Evolutionary conservation across 1,140 invertebrate genomes (phyloP).

Genomic region (Linepithema humile): DNA sequence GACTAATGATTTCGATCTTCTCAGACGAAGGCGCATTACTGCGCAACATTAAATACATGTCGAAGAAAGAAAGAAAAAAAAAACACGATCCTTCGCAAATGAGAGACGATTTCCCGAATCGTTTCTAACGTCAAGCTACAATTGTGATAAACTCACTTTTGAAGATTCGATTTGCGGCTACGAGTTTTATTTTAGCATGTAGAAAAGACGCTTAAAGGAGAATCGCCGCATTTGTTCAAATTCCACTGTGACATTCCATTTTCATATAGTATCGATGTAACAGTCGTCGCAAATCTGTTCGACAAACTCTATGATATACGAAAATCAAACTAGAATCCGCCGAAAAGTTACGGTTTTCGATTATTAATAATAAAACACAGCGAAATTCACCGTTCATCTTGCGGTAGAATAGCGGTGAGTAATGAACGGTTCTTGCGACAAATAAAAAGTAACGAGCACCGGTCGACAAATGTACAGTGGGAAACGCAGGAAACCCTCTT

Average conservation of each 20-base stretch:
- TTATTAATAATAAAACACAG: not conserved
- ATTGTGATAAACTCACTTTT: not conserved
- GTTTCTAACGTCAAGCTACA: not conserved
- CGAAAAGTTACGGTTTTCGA: conserved; percentile 1
- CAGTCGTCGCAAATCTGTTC: conserved; percentile 1
- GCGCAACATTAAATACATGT: not conserved
- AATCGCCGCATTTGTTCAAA: conserved; percentile 69
- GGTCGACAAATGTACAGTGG: conserved; percentile 38
- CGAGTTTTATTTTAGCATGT: not conserved
- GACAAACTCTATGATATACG: not conserved
- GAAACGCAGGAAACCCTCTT: conserved; percentile 61
- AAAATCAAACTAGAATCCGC: conserved; percentile 33
- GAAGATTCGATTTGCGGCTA: conserved; percentile 25
- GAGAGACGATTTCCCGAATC: not conserved
- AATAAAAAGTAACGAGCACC: conserved; percentile 68
- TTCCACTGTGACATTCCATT: conserved; percentile 75
- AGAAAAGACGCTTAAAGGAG: not conserved
- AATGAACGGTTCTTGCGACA: not conserved
- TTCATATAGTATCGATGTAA: conserved; percentile 58
- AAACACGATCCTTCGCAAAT: not conserved
- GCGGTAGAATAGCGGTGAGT: not conserved
- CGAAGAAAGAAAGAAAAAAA: not conserved
- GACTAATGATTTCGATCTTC: conserved; percentile 30
- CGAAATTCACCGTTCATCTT: not conserved
- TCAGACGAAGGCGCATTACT: not conserved